Evolutionary conservation across 1,140 invertebrate genomes (phyloP).

Genomic region (Pseudobourletiella spinata): DNA sequence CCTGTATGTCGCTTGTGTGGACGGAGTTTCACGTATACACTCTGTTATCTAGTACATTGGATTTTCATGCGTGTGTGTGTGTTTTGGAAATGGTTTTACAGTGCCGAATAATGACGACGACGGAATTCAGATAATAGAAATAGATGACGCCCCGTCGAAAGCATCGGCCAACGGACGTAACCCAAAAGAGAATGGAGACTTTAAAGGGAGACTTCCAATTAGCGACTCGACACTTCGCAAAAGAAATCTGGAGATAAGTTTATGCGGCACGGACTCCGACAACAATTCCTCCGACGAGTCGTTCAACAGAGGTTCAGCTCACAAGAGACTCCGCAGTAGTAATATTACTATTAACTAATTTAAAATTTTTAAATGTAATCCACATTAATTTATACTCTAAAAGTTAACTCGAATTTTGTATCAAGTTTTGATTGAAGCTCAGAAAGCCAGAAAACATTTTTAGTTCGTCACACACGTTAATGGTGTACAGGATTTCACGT

Average conservation of each 20-base stretch:
- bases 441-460: neutral
- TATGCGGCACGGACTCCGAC: conserved; percentile 34
- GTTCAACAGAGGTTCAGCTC: conserved; percentile 19
- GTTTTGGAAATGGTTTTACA: neutral
- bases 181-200: conserved; percentile 30
- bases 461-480: neutral
- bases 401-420: neutral
- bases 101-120: conserved; percentile 27
- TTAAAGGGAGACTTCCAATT: conserved; percentile 24
- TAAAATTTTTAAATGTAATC: conserved; percentile 1
- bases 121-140: conserved; percentile 36
- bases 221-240: conserved; percentile 33
- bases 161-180: conserved; percentile 19
- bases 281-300: conserved; percentile 30
- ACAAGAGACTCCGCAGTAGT: conserved; percentile 30
- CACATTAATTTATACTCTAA: neutral
- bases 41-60: neutral
- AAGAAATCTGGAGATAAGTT: conserved; percentile 34
- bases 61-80: neutral
- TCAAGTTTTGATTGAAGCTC: neutral
- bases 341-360: conserved; percentile 9
- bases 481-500: neutral
- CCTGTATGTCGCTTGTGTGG: too few relatives aligned
- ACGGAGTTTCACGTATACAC: too few relatives aligned
- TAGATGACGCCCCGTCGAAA: conserved; percentile 32